Base-by-base conservation (phyloP, 1,140 invertebrate species). In the Drosophila kurseongensis region DNA sequence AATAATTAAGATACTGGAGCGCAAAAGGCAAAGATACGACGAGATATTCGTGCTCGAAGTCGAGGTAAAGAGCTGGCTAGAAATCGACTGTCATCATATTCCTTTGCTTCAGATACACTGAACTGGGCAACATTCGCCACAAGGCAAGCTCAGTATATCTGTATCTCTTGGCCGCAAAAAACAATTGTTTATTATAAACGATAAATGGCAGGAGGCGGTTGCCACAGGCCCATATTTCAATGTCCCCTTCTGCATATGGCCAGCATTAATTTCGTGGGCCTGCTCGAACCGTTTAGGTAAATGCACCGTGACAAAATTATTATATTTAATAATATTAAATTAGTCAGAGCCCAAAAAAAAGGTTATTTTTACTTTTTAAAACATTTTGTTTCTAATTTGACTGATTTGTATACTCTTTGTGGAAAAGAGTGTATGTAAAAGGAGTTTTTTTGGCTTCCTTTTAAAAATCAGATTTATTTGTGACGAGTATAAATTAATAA, bases 1-100 rank as follows among this genome's bases (percentile, higher is more conserved):
- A 63, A 69, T 40, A 75, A 85, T 85, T 80, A 75, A 80, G 81
- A 75, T 85, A 85, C 51, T 80, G 42, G 67, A 80, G 73, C 81
- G 63, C 48, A 77, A 35, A 71, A 65, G 50, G 35, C 55, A 75
- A 8, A 48, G 58, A 75, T 58, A 59, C 67, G 18, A 1, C 14
- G 38, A 61, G 58, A 56, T 63, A 75, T 42, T n/a, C 18, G 52
- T 10, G 35, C 36, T 50, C 32, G 16, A 32, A 47, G 18, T 67
- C 32, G 10, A 27, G 23, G 13, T 9, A 51, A 35, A 51, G 42
- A 51, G 57, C 50, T 62, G 60, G 14, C 27, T 35, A 40, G 44
- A 56, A 48, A 42, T 67, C 42, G 12, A 36, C 27, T 41, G 42
- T 29, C 35, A 41, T 40, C 50, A 56, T 71, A 55, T 48, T 41